Evolutionary conservation across 2,113 vertebrate species (phyloP), one percentile per base, ranked within the genome.

Genomic region (Daubentonia madagascariensis): DNA sequence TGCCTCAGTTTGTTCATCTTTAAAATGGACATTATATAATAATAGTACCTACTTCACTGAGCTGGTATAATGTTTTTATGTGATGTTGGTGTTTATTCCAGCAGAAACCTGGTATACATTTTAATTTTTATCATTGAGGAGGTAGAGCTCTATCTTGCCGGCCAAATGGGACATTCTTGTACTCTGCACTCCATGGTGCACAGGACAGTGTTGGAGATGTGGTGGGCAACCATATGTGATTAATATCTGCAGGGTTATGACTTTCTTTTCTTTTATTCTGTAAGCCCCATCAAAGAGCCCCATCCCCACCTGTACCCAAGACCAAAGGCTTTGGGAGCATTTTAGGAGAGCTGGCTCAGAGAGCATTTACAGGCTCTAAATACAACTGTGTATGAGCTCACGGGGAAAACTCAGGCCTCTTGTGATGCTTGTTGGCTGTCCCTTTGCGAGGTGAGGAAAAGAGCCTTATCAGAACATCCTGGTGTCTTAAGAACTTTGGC

Each of bases 381-480:
- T 86, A 86, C 73, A 89, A 57, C 35, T 79, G 13, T 23, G 6
- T 37, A 63, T 88, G 75, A 94, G 80, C 88, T 93, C 94, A 73
- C 23, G 17, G 85, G 57, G 50, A 81, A 92, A 87, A 68, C 43
- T 32, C 1, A 5, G 67, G 30, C 40, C 57, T 80, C 59, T 72
- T 76, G 35, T 30, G 76, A 78, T 18, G 43, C 37, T 80, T 94
- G 10, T 76, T 94, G 52, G 65, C 93, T 50, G 4, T 75, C 89
- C 78, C 35, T 86, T 59, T 65, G 91, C 61, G 91, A 95, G 28
- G 57, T 45, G 16, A 83, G 73, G 45, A 59, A 59, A 76, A 97
- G 59, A 95, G 89, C 40, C 70, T 96, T 95, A 95, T 93, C 79
- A 86, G 91, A 95, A 76, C 48, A 91, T 92, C 89, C 79, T 96